A percentile compares a stretch with the other conserved stretches of the same genome.
Evolutionary conservation across 2,113 vertebrate genomes (phyloP).

Genomic region (Nothobranchius kuhntae): DNA sequence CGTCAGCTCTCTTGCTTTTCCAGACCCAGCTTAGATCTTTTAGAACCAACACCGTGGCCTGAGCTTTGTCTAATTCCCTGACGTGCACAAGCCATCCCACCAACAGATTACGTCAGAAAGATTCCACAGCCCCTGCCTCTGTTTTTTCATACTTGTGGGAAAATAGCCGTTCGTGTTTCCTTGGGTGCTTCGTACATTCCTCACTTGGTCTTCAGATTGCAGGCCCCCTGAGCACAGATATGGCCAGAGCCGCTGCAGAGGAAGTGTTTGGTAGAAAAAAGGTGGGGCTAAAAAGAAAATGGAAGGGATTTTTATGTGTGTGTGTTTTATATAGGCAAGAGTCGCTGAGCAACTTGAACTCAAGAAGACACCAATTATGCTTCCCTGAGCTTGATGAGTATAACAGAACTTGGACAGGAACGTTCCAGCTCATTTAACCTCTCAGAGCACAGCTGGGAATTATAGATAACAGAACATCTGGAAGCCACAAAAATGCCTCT

Average conservation of each 20-base stretch:
- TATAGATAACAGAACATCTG: slow-evolving; percentile 79
- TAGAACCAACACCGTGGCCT: slow-evolving; percentile 64
- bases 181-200: slow-evolving; percentile 87
- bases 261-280: slow-evolving; percentile 63
- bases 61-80: slow-evolving; percentile 64
- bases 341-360: slow-evolving; percentile 66
- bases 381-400: slow-evolving; percentile 74
- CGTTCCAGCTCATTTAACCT: slow-evolving; percentile 75
- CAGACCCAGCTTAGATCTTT: slow-evolving; percentile 53
- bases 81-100: slow-evolving; percentile 61
- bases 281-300: slow-evolving; percentile 67
- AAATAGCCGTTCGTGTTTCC: slow-evolving; percentile 90
- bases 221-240: slow-evolving; percentile 68
- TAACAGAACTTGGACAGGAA: slow-evolving; percentile 75
- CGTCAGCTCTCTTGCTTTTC: slow-evolving; percentile 46
- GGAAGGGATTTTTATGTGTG: slow-evolving; percentile 38
- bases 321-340: slow-evolving; percentile 55
- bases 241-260: slow-evolving; percentile 54
- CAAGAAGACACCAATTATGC: slow-evolving; percentile 74
- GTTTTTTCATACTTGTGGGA: slow-evolving; percentile 90
- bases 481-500: slow-evolving; percentile 75
- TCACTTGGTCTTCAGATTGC: slow-evolving; percentile 85
- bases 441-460: slow-evolving; percentile 75
- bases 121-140: slow-evolving; percentile 76
- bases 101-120: slow-evolving; percentile 78